phyloP scores from a whole-genome alignment of 37 sponge, comb jelly and placozoan species.

The Cladorhizidae sp. region DNA sequence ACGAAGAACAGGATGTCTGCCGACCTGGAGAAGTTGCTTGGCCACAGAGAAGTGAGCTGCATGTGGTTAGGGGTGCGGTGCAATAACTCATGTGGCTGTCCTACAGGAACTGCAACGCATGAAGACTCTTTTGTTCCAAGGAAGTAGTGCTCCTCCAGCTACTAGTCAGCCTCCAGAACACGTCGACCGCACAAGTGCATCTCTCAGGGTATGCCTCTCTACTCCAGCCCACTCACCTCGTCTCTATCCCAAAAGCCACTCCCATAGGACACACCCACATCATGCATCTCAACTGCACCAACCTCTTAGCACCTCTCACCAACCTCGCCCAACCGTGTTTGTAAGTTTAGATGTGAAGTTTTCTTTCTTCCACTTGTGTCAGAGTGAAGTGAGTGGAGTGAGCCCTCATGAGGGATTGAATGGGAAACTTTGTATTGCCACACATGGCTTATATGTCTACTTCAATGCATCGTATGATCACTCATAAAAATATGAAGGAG shows the following conservation, averaged over 20 bases:
- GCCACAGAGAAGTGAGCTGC: conserved; percentile 64
- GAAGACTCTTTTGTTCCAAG: conserved; percentile 33
- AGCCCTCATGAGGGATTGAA: too few species aligned
- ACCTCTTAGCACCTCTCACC: not conserved
- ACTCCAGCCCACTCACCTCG: not conserved
- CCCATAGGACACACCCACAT: not conserved
- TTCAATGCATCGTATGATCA: too few species aligned
- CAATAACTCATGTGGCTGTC: not conserved
- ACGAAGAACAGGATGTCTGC: conserved; percentile 59
- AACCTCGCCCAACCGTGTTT: conserved; percentile 55
- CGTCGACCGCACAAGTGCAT: too few species aligned
- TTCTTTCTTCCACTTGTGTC: too few species aligned
- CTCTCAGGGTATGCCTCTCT: not conserved
- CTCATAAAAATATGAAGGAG: too few species aligned
- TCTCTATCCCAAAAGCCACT: not conserved
- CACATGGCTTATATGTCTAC: too few species aligned
- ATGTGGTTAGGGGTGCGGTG: not conserved
- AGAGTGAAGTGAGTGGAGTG: too few species aligned
- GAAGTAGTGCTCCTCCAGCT: not conserved
- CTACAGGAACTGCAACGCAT: conserved; percentile 51
- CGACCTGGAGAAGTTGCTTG: conserved; percentile 79
- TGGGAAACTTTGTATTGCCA: too few species aligned
- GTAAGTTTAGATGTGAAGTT: conserved; percentile 28
- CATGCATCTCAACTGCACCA: not conserved
- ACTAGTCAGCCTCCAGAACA: not conserved